These are phyloP conservation scores for Paedocypris sp. DNA, from an alignment of 2,113 vertebrate genomes.

Conservation along the genomic window DNA sequence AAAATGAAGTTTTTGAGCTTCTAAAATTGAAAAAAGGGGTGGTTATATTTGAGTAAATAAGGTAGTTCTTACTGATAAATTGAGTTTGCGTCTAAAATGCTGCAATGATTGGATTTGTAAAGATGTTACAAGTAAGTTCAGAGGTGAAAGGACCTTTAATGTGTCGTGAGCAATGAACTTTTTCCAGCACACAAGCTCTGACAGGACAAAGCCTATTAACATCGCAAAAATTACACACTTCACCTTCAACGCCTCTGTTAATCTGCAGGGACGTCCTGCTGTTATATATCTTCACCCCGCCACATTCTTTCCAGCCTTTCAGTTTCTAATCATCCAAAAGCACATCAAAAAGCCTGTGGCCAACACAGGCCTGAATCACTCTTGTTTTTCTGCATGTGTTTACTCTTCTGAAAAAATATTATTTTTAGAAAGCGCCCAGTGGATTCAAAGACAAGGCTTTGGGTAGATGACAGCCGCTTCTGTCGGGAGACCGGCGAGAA, in stretches of 20 bases:
- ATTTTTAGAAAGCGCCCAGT: slow-evolving; percentile 21
- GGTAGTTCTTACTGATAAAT: no score
- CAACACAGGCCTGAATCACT: slow-evolving; percentile 18
- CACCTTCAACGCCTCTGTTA: background rate
- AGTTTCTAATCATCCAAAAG: background rate
- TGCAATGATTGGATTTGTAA: no score
- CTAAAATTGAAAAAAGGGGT: no score
- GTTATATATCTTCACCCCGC: background rate
- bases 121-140: no score
- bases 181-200: no score
- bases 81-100: no score
- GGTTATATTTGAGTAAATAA: no score
- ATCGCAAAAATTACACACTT: background rate
- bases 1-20: no score
- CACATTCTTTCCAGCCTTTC: slow-evolving; percentile 1
- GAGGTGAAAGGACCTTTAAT: no score
- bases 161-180: no score
- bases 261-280: background rate
- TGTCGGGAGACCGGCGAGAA: background rate
- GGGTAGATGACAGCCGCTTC: background rate
- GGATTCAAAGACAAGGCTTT: background rate
- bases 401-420: background rate
- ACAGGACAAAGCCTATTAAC: background rate
- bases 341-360: slow-evolving; percentile 13
- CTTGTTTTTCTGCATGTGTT: slow-evolving; percentile 10